Evolutionary conservation across 1,140 invertebrate genomes (phyloP).

Genomic region (Parasteatoda tepidariorum): DNA sequence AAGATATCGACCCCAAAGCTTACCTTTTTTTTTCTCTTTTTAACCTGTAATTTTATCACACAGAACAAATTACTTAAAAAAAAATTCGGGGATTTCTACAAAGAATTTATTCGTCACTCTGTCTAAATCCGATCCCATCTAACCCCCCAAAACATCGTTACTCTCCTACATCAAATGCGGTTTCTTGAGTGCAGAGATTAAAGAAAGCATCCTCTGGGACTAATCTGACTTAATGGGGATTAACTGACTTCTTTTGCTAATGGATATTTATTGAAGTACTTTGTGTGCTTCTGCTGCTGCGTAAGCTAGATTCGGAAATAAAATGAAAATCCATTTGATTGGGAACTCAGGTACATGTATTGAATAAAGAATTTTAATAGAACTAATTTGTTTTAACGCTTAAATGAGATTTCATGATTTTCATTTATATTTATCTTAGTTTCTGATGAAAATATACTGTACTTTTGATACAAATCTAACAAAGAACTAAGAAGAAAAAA

Average conservation of each 20-base stretch:
- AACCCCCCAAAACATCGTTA: constrained; percentile 42
- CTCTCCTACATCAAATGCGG: constrained; percentile 26
- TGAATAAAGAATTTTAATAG: too few relatives aligned
- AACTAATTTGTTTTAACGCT: too few relatives aligned
- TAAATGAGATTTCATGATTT: too few relatives aligned
- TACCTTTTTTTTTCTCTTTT: too few relatives aligned
- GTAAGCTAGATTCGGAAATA: neutral
- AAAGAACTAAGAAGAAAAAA: too few relatives aligned
- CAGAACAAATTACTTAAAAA: too few relatives aligned
- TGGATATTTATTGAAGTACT: constrained; percentile 54
- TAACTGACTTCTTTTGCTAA: constrained; percentile 50
- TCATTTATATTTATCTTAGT: too few relatives aligned
- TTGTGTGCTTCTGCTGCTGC: neutral
- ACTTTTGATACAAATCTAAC: too few relatives aligned
- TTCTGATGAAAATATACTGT: too few relatives aligned
- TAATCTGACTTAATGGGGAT: constrained; percentile 52
- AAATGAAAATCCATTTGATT: neutral
- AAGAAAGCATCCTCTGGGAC: constrained; percentile 28
- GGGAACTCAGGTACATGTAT: neutral
- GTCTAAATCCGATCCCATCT: constrained; percentile 25
- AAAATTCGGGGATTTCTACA: neutral
- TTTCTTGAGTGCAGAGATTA: constrained; percentile 50
- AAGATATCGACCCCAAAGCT: too few relatives aligned
- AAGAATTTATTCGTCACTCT: constrained; percentile 9
- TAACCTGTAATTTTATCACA: too few relatives aligned